These are phyloP conservation scores for Coelinius sp. DNA, from an alignment of 2,888 invertebrate species.

Conservation along the genomic window DNA sequence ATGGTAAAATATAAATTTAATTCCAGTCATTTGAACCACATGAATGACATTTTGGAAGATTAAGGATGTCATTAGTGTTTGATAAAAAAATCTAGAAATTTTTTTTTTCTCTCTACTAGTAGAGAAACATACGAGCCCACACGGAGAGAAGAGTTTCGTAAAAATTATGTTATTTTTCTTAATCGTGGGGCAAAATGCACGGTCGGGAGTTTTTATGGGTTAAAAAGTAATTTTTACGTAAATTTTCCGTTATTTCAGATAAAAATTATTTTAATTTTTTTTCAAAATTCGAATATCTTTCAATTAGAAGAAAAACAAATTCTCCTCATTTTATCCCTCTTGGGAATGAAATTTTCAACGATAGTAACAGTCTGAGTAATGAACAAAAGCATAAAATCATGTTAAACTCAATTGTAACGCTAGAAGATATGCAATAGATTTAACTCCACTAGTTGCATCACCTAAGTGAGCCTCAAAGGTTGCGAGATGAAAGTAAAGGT, in stretches of 20 bases:
- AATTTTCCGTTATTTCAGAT: too few relatives aligned
- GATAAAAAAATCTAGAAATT: too few relatives aligned
- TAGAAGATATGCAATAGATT: slow-evolving; percentile 20
- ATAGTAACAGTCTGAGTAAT: not conserved
- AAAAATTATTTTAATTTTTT: too few relatives aligned
- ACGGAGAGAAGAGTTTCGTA: too few relatives aligned
- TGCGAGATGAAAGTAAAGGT: slow-evolving; percentile 62
- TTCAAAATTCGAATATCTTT: not conserved
- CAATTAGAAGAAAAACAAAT: too few relatives aligned
- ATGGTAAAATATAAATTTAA: slow-evolving; percentile 33
- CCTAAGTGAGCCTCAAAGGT: slow-evolving; percentile 56
- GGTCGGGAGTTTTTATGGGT: not conserved
- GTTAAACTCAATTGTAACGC: slow-evolving; percentile 43
- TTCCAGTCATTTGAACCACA: not conserved
- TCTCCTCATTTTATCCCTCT: not conserved
- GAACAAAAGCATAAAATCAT: not conserved
- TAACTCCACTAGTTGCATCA: not conserved
- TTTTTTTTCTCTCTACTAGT: too few relatives aligned
- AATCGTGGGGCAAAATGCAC: too few relatives aligned
- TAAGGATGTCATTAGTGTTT: too few relatives aligned
- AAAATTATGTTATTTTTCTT: too few relatives aligned
- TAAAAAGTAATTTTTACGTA: too few relatives aligned
- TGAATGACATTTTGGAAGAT: too few relatives aligned
- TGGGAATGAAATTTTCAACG: not conserved
- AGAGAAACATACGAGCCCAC: too few relatives aligned